Percentiles rank a stretch among this genome's conserved stretches.
phyloP scores from a whole-genome alignment of 2,888 invertebrate genomes.

The Gerris lacustris region DNA sequence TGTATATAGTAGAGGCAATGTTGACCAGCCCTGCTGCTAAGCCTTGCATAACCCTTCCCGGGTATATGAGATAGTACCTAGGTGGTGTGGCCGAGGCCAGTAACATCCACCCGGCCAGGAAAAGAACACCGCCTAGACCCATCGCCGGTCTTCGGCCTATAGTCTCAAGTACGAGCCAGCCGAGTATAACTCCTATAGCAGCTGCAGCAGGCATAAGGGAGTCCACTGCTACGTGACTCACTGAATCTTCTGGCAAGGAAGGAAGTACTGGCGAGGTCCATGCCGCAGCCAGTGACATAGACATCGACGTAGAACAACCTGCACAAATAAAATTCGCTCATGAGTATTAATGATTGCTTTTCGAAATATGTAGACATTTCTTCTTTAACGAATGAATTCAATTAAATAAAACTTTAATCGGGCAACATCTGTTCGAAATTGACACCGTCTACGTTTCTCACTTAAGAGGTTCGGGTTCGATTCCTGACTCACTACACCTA shows the following conservation, averaged over 20 bases:
- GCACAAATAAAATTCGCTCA: background rate
- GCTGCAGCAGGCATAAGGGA: slow-evolving; percentile 2
- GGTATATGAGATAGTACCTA: background rate
- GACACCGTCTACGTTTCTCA: too few species aligned
- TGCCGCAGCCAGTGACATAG: background rate
- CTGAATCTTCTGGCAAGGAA: background rate
- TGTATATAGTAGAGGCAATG: slow-evolving; percentile 6
- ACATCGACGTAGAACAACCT: slow-evolving; percentile 6
- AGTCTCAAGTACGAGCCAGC: background rate
- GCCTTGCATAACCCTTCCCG: background rate
- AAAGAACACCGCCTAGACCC: background rate
- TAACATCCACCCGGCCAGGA: background rate
- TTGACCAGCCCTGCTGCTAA: background rate
- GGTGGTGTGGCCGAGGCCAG: background rate
- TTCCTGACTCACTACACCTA: too few species aligned
- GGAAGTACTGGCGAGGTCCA: slow-evolving; percentile 2
- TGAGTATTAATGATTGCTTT: background rate
- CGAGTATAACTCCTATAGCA: background rate
- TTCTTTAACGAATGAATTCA: too few species aligned
- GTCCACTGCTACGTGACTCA: background rate
- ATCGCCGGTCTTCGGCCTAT: background rate
- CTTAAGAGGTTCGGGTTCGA: too few species aligned
- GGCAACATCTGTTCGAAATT: too few species aligned
- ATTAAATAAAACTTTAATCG: too few species aligned
- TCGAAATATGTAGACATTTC: too few species aligned